phyloP scores from a whole-genome alignment of 2,888 invertebrate species.

The Lepidocyrtinus sp. region DNA sequence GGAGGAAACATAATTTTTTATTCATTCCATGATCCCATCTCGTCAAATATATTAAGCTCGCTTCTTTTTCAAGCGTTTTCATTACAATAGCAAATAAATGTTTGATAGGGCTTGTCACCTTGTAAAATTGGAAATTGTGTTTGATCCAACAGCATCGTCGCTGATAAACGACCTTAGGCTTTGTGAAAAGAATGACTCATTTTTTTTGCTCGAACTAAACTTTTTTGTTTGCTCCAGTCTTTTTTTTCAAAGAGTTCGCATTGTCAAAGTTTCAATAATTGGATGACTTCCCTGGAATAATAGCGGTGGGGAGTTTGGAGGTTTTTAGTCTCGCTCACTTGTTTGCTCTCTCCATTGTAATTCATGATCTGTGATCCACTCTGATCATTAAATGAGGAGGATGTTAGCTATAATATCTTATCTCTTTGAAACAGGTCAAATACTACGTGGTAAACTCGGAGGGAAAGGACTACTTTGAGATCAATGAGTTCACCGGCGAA shows the following conservation, averaged over 20 bases:
- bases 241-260: background rate
- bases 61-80: slow-evolving; percentile 1
- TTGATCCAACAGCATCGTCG: background rate
- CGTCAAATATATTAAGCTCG: too few relatives aligned
- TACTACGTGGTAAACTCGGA: slow-evolving; percentile 95
- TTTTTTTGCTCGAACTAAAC: slow-evolving; percentile 2
- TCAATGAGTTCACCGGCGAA: slow-evolving; percentile 95
- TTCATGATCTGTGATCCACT: too few relatives aligned
- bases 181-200: too few relatives aligned
- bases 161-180: slow-evolving; percentile 2
- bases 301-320: too few relatives aligned
- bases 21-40: background rate
- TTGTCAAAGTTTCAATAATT: background rate
- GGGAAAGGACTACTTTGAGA: slow-evolving; percentile 96
- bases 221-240: background rate
- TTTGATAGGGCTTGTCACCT: background rate
- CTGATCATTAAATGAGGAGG: too few relatives aligned
- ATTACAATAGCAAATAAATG: slow-evolving; percentile 8
- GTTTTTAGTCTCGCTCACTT: too few relatives aligned
- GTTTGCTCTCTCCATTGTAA: too few relatives aligned
- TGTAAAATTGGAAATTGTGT: background rate
- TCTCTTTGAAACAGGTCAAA: slow-evolving; percentile 80
- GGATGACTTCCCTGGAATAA: background rate
- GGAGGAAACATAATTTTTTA: background rate
- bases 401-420: slow-evolving; percentile 19